Evolutionary conservation across 2,888 invertebrate species (phyloP).

Genomic region (Aromia moschata): DNA sequence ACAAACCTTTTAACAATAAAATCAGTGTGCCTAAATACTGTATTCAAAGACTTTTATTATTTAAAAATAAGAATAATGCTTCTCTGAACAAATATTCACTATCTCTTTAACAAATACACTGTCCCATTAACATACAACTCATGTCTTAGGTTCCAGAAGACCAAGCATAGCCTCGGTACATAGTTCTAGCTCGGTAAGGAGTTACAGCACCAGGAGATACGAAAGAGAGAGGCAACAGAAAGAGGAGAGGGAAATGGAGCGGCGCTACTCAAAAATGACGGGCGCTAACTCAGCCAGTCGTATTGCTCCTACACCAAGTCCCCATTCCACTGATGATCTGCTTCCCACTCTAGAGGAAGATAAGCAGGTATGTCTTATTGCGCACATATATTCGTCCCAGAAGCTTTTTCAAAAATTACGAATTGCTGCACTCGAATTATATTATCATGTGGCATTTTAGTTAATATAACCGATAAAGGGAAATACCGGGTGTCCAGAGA

Average conservation of each 20-base stretch:
- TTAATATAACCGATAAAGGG: too few species aligned
- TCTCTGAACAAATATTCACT: neutral
- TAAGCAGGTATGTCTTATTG: conserved; percentile 71
- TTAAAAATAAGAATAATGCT: too few species aligned
- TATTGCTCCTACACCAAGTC: conserved; percentile 78
- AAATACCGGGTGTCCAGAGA: too few species aligned
- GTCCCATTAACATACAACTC: neutral
- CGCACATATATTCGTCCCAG: too few species aligned
- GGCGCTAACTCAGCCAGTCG: conserved; percentile 65
- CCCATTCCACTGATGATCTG: conserved; percentile 85
- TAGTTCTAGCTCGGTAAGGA: conserved; percentile 84
- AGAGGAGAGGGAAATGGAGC: conserved; percentile 81
- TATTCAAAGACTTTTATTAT: too few species aligned
- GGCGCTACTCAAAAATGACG: conserved; percentile 71
- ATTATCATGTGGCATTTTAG: too few species aligned
- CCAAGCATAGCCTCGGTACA: conserved; percentile 88
- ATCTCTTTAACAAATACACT: neutral
- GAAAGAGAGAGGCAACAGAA: conserved; percentile 85
- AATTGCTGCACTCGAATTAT: too few species aligned
- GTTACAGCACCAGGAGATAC: conserved; percentile 82
- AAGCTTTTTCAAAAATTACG: too few species aligned
- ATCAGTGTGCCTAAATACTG: too few species aligned
- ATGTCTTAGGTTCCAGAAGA: conserved; percentile 78
- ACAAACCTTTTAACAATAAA: too few species aligned
- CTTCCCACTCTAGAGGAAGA: conserved; percentile 83